Percentiles rank a stretch among this genome's conserved stretches.
Conservation (phyloP, 2,797 vertebrate species). For the Sciurus carolinensis region DNA sequence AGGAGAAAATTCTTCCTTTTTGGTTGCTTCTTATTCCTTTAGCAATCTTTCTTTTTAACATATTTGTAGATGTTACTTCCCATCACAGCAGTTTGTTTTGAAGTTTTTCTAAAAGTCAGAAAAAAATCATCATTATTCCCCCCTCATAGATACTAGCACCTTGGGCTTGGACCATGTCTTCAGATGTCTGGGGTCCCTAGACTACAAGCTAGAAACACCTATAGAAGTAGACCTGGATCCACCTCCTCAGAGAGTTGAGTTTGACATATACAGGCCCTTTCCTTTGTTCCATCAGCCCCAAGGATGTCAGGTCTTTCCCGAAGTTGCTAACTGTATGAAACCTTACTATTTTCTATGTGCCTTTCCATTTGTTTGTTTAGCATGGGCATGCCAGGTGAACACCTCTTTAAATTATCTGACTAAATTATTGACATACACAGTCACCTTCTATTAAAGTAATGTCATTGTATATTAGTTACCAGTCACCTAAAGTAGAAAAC, state of each 20-base stretch:
- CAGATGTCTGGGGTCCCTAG: neutral
- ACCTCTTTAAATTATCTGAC: slow-evolving; percentile 19
- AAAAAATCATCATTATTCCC: neutral
- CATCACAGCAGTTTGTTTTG: neutral
- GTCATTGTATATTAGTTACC: neutral
- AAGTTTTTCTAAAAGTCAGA: neutral
- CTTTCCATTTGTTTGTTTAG: slow-evolving; percentile 14
- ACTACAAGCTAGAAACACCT: neutral
- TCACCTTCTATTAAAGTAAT: neutral
- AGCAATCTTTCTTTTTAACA: neutral
- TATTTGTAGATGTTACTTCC: neutral
- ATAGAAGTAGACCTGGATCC: accelerated
- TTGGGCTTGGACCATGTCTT: neutral
- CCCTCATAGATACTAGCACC: neutral
- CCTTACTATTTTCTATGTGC: neutral
- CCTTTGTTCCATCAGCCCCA: neutral
- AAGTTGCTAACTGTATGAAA: neutral
- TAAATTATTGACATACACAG: neutral
- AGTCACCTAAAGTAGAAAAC: neutral
- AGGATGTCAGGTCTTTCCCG: neutral
- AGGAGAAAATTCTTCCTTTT: neutral
- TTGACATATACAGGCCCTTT: neutral
- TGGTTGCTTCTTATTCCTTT: neutral
- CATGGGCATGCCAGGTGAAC: neutral
- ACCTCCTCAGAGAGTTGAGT: neutral